These are phyloP conservation scores for Melangyna quadrimaculata DNA, from an alignment of 2,888 invertebrate genomes.

Conservation along the genomic window DNA sequence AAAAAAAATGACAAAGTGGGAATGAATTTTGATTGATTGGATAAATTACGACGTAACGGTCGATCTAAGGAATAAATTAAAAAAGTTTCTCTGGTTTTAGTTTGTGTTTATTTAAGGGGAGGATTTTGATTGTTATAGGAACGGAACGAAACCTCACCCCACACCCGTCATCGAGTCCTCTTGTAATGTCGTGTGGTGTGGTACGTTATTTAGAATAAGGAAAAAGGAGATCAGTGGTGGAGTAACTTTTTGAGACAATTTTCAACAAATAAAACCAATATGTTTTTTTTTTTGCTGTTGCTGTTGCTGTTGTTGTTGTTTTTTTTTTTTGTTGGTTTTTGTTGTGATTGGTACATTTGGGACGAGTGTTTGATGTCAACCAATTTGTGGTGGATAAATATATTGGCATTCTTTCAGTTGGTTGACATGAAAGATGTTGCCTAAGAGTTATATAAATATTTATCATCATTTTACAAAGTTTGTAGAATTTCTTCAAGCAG, in stretches of 20 bases:
- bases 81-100: constrained; percentile 59
- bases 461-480: constrained; percentile 48
- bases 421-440: constrained; percentile 57
- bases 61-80: constrained; percentile 67
- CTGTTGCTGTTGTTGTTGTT: neutral
- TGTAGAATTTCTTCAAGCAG: constrained; percentile 50
- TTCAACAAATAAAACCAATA: constrained; percentile 54
- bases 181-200: neutral
- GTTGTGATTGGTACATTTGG: constrained; percentile 17
- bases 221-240: neutral
- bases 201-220: constrained; percentile 2
- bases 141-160: neutral
- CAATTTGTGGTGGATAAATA: constrained; percentile 64
- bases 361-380: constrained; percentile 64
- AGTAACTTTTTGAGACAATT: constrained; percentile 52
- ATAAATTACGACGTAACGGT: constrained; percentile 49
- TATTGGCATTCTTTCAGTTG: constrained; percentile 65
- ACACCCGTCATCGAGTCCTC: too few species aligned
- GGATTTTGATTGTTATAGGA: constrained; percentile 25
- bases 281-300: neutral
- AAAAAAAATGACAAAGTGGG: constrained; percentile 35
- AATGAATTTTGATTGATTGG: constrained; percentile 64
- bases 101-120: constrained; percentile 52
- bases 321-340: neutral
- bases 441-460: constrained; percentile 60